Base-by-base conservation (phyloP, 2,113 vertebrate species). In the Marmota flaviventris region DNA sequence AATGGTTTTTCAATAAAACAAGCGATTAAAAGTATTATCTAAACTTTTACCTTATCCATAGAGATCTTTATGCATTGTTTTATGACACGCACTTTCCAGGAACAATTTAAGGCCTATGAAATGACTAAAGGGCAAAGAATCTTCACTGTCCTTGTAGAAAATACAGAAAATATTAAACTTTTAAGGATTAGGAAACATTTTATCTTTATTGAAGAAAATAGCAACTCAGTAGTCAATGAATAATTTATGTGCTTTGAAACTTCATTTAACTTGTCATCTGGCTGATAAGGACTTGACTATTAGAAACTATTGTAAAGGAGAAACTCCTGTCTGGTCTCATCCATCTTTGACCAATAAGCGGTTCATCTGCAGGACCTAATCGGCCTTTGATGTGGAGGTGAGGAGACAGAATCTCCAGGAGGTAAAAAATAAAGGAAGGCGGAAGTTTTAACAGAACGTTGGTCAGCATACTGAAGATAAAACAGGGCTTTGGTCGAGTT, bases 181-280 rank as follows among this genome's bases (percentile, higher is more conserved):
- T 65, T 83, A 82, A 84, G 24, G 24, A 73, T 75, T 53, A 69
- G 29, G 69, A 89, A 90, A 73, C 39, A 75, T 37, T 75, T 91
- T 94, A 84, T 48, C n/a, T 79, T 76, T 92, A 79, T 51, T 51
- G 87, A 92, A 91, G 56, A 90, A 92, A 93, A 91, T 69, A 76
- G 61, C 25, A 79, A 81, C 22, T 82, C 67, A 85, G 82, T 69
- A 78, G 45, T 27, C 34, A 53, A 87, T 1, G 8, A 91, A 58
- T 51, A 65, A 53, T 20, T 81, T 27, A 24, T 69, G 77, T 51
- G 45, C 58, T 86, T 95, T 95, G 39, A 93, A 92, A 77, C 12
- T 45, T 81, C 10, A 42, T 89, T 89, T 53, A 92, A 63, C 12
- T 39, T 92, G 45, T 88, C 37, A 61, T 53, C 29, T 88, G 78